Evolutionary conservation across 2,797 vertebrate species (phyloP).

Genomic region (Lepus townsendii): DNA sequence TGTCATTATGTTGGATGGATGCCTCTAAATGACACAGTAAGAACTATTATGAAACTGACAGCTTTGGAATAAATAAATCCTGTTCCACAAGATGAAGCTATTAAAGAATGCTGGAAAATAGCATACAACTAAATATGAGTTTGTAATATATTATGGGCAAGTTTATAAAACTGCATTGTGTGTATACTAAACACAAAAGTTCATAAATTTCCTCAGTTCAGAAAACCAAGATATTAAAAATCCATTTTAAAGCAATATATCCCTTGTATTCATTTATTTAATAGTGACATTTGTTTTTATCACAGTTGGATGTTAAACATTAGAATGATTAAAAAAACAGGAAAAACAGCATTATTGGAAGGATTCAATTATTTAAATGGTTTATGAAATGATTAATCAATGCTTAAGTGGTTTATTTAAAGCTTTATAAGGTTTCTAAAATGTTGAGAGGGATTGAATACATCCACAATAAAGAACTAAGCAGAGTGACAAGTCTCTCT

Average conservation of each 20-base stretch:
- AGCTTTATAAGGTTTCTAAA: slow-evolving; percentile 7
- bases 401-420: slow-evolving; percentile 44
- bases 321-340: not conserved
- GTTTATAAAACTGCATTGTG: slow-evolving; percentile 26
- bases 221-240: slow-evolving; percentile 67
- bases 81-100: slow-evolving; percentile 56
- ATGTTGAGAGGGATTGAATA: not conserved
- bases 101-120: slow-evolving; percentile 64
- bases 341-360: not conserved
- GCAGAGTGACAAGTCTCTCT: not conserved
- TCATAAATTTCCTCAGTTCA: slow-evolving; percentile 14
- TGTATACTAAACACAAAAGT: not conserved
- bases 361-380: not conserved
- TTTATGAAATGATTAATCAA: slow-evolving; percentile 4
- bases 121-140: slow-evolving; percentile 42
- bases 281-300: slow-evolving; percentile 53
- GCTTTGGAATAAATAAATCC: slow-evolving; percentile 72
- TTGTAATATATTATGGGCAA: slow-evolving; percentile 57
- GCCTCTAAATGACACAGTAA: slow-evolving; percentile 40
- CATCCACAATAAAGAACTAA: not conserved
- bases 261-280: not conserved
- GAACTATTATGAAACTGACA: slow-evolving; percentile 58
- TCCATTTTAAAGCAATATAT: not conserved
- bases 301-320: slow-evolving; percentile 32
- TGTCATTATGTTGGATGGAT: slow-evolving; percentile 70